Conservation (phyloP, 2,888 invertebrate genomes). For the Drosophila paracracens region DNA sequence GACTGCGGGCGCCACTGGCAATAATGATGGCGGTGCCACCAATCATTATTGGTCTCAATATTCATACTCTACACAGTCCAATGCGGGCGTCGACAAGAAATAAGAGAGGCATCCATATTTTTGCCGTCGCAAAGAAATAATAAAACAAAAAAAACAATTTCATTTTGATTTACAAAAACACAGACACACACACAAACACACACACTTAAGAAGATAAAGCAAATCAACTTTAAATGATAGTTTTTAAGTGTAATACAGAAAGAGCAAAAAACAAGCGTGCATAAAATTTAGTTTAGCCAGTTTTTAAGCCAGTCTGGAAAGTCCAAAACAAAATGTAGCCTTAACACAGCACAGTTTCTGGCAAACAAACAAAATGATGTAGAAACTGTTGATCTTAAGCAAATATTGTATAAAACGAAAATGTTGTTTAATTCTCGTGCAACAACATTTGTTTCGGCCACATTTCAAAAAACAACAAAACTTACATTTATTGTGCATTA, state of each 20-base stretch:
- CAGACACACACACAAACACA: slow-evolving; percentile 33
- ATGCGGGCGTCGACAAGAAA: slow-evolving; percentile 68
- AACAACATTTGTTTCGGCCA: slow-evolving; percentile 7
- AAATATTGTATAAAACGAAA: slow-evolving; percentile 16
- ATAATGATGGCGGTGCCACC: slow-evolving; percentile 72
- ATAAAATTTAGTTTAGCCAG: slow-evolving; percentile 65
- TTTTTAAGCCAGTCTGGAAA: slow-evolving; percentile 56
- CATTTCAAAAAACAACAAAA: slow-evolving; percentile 25
- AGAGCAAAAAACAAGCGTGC: slow-evolving; percentile 32
- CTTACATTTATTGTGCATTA: slow-evolving; percentile 34
- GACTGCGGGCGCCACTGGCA: slow-evolving; percentile 51
- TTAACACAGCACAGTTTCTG: slow-evolving; percentile 24
- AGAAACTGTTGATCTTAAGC: slow-evolving; percentile 42
- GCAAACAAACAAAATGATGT: slow-evolving; percentile 5
- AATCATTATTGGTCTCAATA: slow-evolving; percentile 85
- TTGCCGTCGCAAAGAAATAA: slow-evolving; percentile 13
- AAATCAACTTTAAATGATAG: slow-evolving; percentile 63
- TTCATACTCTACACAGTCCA: slow-evolving; percentile 83
- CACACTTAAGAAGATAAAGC: slow-evolving; percentile 35
- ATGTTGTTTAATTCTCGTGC: slow-evolving; percentile 10
- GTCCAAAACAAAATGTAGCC: slow-evolving; percentile 37
- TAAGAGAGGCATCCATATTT: slow-evolving; percentile 27
- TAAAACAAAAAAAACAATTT: slow-evolving; percentile 12
- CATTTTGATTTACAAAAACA: slow-evolving; percentile 30
- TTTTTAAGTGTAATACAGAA: slow-evolving; percentile 55